Evolutionary conservation across 2,888 invertebrate genomes (phyloP).

Genomic region (Protonemura montana): DNA sequence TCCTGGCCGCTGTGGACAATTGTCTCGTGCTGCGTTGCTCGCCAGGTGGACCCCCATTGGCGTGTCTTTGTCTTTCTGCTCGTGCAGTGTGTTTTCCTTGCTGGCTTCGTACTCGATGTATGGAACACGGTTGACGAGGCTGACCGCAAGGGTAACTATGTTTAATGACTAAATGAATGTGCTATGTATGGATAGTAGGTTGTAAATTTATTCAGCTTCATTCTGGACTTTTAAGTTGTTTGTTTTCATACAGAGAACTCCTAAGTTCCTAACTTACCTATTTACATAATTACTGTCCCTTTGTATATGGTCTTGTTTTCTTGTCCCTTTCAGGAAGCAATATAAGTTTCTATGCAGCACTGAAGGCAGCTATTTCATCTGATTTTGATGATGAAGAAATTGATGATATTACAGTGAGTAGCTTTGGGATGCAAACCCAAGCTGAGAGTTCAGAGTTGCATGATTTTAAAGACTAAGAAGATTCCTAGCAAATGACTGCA

Average conservation of each 20-base stretch:
- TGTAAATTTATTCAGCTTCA: no score
- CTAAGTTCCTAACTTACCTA: no score
- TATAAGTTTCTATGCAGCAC: neutral
- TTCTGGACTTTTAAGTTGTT: no score
- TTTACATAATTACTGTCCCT: no score
- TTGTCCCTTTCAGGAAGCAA: neutral
- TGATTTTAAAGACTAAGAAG: no score
- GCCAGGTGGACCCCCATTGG: conserved; percentile 59
- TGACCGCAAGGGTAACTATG: neutral
- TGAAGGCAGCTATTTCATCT: neutral
- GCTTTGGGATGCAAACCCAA: neutral
- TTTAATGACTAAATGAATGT: no score
- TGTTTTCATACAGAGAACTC: no score
- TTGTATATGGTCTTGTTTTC: neutral
- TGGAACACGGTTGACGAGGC: neutral
- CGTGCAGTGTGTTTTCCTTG: conserved; percentile 70
- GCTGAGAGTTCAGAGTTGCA: no score
- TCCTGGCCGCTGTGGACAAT: conserved; percentile 80
- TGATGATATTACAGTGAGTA: neutral
- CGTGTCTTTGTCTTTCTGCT: conserved; percentile 62
- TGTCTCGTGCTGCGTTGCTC: conserved; percentile 75
- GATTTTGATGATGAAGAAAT: neutral
- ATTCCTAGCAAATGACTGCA: no score
- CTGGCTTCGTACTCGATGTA: conserved; percentile 73
- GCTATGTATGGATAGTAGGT: no score